A percentile compares a stretch with the other conserved stretches of the same genome.
Conservation (phyloP, 2,113 vertebrate species). For the Nyctibius bracteatus region DNA sequence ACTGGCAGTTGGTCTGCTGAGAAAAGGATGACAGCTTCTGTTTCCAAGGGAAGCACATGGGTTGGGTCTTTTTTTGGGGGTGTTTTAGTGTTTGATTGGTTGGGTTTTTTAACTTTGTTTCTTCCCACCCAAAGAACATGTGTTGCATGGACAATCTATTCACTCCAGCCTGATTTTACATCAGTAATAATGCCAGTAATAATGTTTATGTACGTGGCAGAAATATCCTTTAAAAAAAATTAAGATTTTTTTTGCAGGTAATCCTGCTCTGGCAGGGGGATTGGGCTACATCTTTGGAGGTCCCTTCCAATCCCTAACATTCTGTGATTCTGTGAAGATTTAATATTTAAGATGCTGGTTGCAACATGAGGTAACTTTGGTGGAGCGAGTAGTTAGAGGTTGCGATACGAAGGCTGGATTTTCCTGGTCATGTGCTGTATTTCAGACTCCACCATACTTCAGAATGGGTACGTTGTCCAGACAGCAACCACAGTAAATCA, state of each 20-base stretch:
- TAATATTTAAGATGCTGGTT: not conserved
- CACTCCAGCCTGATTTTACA: not conserved
- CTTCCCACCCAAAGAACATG: not conserved
- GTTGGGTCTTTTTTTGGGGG: not conserved
- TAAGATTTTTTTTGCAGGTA: too few species aligned
- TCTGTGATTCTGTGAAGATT: too few species aligned
- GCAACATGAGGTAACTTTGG: not conserved
- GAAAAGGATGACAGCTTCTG: not conserved
- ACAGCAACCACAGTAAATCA: accelerated
- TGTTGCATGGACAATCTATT: not conserved
- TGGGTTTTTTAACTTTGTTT: not conserved
- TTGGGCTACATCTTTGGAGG: too few species aligned
- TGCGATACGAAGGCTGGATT: accelerated
- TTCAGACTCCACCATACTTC: not conserved
- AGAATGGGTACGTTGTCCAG: not conserved
- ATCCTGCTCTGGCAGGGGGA: too few species aligned
- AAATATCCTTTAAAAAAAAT: not conserved
- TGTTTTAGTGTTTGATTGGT: not conserved
- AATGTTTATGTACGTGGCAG: not conserved
- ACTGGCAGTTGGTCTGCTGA: not conserved
- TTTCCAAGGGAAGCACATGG: not conserved
- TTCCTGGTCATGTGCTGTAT: not conserved
- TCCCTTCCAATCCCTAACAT: too few species aligned
- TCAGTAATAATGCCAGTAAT: not conserved
- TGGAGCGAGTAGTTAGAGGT: not conserved